These are phyloP conservation scores for Alligator sinensis DNA, from an alignment of 2,113 vertebrate genomes.

Conservation along the genomic window DNA sequence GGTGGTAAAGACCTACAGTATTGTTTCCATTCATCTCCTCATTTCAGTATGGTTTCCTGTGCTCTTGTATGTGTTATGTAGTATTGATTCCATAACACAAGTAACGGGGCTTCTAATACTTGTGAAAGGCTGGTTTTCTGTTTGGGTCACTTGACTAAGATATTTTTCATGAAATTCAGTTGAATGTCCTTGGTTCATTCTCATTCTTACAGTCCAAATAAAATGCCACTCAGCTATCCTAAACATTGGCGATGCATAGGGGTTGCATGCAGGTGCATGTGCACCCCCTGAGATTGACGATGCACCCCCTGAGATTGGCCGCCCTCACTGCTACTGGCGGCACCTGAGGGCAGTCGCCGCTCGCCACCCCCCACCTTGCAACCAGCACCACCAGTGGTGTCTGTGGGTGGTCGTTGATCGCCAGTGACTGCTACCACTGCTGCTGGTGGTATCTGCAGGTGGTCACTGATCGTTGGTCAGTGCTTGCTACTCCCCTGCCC, in stretches of 20 bases:
- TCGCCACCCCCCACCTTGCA: too few species aligned
- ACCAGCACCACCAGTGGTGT: too few species aligned
- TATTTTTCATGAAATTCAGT: not conserved
- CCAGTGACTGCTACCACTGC: too few species aligned
- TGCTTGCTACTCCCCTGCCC: too few species aligned
- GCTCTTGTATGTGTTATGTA: not conserved
- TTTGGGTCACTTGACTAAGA: accelerated
- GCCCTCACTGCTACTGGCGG: too few species aligned
- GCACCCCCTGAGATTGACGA: too few species aligned
- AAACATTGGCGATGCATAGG: not conserved
- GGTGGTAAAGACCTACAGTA: not conserved
- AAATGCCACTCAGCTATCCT: not conserved
- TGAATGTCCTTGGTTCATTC: not conserved
- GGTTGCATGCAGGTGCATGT: too few species aligned
- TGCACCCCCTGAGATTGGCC: too few species aligned
- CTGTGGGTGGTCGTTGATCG: too few species aligned
- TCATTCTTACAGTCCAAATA: not conserved
- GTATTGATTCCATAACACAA: not conserved
- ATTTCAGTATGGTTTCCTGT: not conserved
- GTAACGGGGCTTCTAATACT: accelerated
- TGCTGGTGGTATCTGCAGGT: too few species aligned
- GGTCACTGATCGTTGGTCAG: too few species aligned
- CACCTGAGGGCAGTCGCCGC: too few species aligned
- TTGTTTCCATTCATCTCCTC: accelerated
- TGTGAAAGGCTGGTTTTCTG: not conserved